Percentiles rank a stretch among this genome's conserved stretches.
phyloP scores from a whole-genome alignment of 2,888 invertebrate genomes.

The Erebia palarica region DNA sequence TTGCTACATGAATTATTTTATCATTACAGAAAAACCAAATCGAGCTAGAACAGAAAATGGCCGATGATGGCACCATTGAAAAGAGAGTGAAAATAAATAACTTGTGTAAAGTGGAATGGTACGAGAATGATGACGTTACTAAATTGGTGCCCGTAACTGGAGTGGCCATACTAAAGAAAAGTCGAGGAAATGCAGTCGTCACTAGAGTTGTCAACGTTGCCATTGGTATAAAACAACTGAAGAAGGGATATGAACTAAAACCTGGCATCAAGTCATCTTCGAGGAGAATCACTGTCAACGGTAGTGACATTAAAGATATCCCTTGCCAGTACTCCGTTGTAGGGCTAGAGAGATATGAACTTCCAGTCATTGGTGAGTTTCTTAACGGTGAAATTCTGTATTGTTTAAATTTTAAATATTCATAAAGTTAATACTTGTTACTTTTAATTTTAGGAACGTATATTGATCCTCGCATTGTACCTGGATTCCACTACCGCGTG shows the following conservation, averaged over 20 bases:
- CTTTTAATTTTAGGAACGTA: slow-evolving; percentile 82
- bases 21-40: slow-evolving; percentile 73
- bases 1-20: slow-evolving; percentile 3
- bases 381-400: not conserved
- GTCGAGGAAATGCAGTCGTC: slow-evolving; percentile 77
- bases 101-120: slow-evolving; percentile 87
- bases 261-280: slow-evolving; percentile 85
- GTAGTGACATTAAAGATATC: slow-evolving; percentile 84
- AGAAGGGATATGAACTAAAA: slow-evolving; percentile 83
- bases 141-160: slow-evolving; percentile 84
- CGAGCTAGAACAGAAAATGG: slow-evolving; percentile 73
- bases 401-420: not conserved
- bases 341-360: slow-evolving; percentile 85
- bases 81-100: slow-evolving; percentile 84
- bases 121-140: slow-evolving; percentile 83
- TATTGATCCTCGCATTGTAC: slow-evolving; percentile 86
- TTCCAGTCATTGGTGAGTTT: slow-evolving; percentile 86
- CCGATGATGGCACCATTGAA: slow-evolving; percentile 76
- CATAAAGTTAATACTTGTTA: slow-evolving; percentile 1
- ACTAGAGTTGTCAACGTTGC: slow-evolving; percentile 82
- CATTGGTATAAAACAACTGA: slow-evolving; percentile 79
- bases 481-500: slow-evolving; percentile 88
- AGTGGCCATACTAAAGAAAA: slow-evolving; percentile 80
- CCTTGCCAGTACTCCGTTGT: slow-evolving; percentile 86
- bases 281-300: slow-evolving; percentile 84